Evolutionary conservation across 2,888 invertebrate species (phyloP), one percentile per base, ranked within the genome.

Genomic region (Parascotia fuliginaria): DNA sequence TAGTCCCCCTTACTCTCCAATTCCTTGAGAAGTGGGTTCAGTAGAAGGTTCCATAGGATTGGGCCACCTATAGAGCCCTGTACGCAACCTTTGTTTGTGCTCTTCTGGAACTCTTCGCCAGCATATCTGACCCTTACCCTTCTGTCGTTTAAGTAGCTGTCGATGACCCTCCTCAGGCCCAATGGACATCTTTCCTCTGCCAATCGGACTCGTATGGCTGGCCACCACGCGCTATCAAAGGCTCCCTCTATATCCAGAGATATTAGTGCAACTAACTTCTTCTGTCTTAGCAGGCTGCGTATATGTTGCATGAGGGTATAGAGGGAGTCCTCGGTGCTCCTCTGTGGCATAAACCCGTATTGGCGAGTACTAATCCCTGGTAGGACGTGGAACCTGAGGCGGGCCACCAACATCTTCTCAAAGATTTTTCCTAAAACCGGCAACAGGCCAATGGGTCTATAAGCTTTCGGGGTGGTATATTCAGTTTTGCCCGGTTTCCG

Each of bases 161-260:
- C 19, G 11, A 36, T 9, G 3, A 36, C 12, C 11, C 36, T 9
- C 9, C 22, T 16, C n/a, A 36, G n/a, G 1, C 5, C 6, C 9
- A 4, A 3, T 5, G 36, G 36, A 11, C 36, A 36, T 22, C 22
- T 15, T 22, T 36, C 36, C 36, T 36, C 36, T 2, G 7, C 7
- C 19, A 36, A 16, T 5, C 27, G 6, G 27, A 6, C 6, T 27
- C 27, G 3, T 6, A 27, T 27, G 2, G 27, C 27, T 2, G 64
- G 60, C 63, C 63, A 64, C 57, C 56, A 60, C 0, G 60, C 52
- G 36, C 43, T 55, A 15, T 55, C 57, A 22, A 59, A 62, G n/a
- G 62, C 59, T 0, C 59, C 62, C 38, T 62, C 54, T 14, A 59
- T 59, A 29, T 62, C 62, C 9, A 58, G 33, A 1, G 40, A 40